These are phyloP conservation scores for Delia radicum DNA, from an alignment of 1,140 invertebrate genomes.

Conservation along the genomic window DNA sequence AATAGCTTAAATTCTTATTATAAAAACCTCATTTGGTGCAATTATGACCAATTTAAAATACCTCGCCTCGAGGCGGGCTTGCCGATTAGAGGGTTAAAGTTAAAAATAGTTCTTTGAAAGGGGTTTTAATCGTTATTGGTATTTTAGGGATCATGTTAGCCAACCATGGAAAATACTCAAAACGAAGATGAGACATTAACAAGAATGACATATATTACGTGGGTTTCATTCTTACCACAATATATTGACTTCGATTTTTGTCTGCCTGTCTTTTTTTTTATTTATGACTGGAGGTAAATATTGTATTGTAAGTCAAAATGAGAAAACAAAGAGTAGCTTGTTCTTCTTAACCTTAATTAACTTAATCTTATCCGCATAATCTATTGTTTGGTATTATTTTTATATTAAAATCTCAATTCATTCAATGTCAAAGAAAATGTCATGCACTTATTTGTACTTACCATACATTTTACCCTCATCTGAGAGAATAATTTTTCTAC, in stretches of 20 bases:
- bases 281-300: no score
- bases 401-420: not conserved
- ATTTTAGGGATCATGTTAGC: no score
- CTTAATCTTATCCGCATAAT: slow-evolving; percentile 8
- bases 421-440: no score
- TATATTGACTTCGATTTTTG: not conserved
- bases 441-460: slow-evolving; percentile 68
- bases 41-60: no score
- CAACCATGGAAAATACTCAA: not conserved
- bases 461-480: slow-evolving; percentile 99
- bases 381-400: not conserved
- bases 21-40: no score
- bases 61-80: no score
- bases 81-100: no score
- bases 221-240: not conserved
- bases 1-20: no score
- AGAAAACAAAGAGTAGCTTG: not conserved
- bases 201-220: slow-evolving; percentile 19
- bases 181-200: not conserved
- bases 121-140: no score
- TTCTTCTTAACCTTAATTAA: slow-evolving; percentile 6
- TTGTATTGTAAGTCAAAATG: not conserved
- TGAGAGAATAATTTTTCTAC: slow-evolving; percentile 98
- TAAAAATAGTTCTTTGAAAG: no score
- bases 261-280: not conserved